These are phyloP conservation scores for Prunella strophiata DNA, from an alignment of 2,797 vertebrate species.

Conservation along the genomic window DNA sequence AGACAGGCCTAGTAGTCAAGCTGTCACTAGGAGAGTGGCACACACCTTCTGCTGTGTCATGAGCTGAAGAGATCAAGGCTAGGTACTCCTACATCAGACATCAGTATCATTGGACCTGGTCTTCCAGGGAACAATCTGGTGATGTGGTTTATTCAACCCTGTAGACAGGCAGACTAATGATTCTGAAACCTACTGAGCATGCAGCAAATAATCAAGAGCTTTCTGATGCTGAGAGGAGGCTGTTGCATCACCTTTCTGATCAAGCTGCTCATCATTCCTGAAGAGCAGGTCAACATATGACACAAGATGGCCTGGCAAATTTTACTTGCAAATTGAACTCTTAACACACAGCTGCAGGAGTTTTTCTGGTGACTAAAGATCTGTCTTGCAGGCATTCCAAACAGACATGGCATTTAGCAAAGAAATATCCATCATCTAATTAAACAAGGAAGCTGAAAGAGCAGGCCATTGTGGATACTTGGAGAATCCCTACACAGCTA, in stretches of 20 bases:
- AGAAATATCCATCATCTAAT: not conserved
- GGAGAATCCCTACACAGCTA: not conserved
- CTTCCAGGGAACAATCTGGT: not conserved
- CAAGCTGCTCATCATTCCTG: not conserved
- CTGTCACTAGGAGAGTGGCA: not conserved
- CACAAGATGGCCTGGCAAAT: not conserved
- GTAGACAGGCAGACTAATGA: not conserved
- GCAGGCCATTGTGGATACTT: not conserved
- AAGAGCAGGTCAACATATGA: not conserved
- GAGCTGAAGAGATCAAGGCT: not conserved
- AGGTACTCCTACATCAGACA: not conserved
- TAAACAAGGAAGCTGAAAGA: not conserved
- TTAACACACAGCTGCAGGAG: not conserved
- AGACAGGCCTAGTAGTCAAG: not conserved
- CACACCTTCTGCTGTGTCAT: not conserved
- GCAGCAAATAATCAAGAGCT: not conserved
- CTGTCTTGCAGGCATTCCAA: not conserved
- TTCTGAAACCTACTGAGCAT: not conserved
- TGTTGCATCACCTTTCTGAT: not conserved
- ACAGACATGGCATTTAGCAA: not conserved
- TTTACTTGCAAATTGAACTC: not conserved
- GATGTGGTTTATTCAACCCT: not conserved
- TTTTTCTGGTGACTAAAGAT: not conserved
- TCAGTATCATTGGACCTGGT: not conserved
- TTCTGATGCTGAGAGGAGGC: not conserved